A percentile compares a stretch with the other conserved stretches of the same genome.
These are phyloP conservation scores for Dicranocentrus wangi DNA, from an alignment of 2,888 invertebrate species.

Conservation along the genomic window DNA sequence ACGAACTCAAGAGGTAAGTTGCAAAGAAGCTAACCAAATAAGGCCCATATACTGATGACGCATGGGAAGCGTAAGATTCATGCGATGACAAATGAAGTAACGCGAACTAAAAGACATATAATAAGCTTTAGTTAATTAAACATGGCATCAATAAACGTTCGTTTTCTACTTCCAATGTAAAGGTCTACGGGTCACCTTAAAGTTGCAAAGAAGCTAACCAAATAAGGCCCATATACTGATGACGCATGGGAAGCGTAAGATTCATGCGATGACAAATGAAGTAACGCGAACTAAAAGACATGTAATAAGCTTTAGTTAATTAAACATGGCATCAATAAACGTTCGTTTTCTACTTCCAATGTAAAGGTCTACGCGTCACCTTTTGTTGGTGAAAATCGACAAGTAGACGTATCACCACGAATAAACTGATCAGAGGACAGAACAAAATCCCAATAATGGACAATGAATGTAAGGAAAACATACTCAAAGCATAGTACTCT, in stretches of 20 bases:
- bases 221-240: constrained; percentile 29
- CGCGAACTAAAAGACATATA: not conserved
- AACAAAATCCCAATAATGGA: constrained; percentile 23
- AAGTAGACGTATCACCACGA: constrained; percentile 28
- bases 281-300: constrained; percentile 2
- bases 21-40: constrained; percentile 34
- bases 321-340: not conserved
- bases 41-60: constrained; percentile 19
- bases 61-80: constrained; percentile 23
- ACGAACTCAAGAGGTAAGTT: constrained; percentile 9
- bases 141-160: not conserved
- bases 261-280: constrained; percentile 25
- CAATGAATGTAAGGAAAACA: constrained; percentile 32
- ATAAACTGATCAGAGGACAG: constrained; percentile 36
- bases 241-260: constrained; percentile 18
- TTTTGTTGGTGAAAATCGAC: constrained; percentile 35
- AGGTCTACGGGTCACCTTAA: too few species aligned
- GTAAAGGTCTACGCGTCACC: not conserved
- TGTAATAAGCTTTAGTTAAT: not conserved
- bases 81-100: constrained; percentile 24
- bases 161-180: too few species aligned
- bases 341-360: too few species aligned
- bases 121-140: not conserved
- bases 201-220: constrained; percentile 27
- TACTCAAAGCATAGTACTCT: constrained; percentile 21